Evolutionary conservation across 2,113 vertebrate genomes (phyloP).

Genomic region (Bungarus multicinctus): DNA sequence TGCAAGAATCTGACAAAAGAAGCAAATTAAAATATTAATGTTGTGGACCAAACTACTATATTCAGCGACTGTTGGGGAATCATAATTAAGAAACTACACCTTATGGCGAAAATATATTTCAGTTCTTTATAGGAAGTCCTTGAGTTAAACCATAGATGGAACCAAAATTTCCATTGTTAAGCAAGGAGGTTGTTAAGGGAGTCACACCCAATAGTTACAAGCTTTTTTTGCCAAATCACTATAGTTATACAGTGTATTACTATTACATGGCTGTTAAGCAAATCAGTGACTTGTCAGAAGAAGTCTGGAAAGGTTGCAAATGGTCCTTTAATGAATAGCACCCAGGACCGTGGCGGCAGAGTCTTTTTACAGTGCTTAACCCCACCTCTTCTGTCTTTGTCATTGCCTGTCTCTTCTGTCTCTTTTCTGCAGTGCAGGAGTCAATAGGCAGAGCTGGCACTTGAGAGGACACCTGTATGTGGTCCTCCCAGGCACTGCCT

Average conservation of each 20-base stretch:
- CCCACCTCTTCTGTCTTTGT: too few relatives aligned
- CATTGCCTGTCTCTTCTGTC: too few relatives aligned
- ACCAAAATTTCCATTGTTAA: not conserved
- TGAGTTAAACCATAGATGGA: too few relatives aligned
- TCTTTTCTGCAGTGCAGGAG: too few relatives aligned
- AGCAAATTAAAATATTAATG: not conserved
- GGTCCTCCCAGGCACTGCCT: too few relatives aligned
- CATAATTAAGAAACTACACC: not conserved
- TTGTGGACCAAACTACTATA: fast-evolving
- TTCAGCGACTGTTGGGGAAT: not conserved
- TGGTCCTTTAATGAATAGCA: not conserved
- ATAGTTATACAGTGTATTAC: not conserved
- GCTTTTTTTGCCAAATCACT: not conserved
- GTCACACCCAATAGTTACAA: not conserved
- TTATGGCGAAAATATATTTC: not conserved
- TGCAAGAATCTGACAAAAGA: conserved; percentile 83
- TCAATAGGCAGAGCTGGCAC: too few relatives aligned
- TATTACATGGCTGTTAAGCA: not conserved
- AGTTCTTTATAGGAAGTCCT: not conserved
- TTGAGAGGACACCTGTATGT: too few relatives aligned
- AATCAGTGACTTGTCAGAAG: not conserved
- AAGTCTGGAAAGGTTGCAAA: not conserved
- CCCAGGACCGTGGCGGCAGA: too few relatives aligned
- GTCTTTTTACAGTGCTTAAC: too few relatives aligned
- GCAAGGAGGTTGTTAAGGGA: not conserved